These are phyloP conservation scores for Acridotheres tristis DNA, from an alignment of 2,797 vertebrate genomes.

Conservation along the genomic window DNA sequence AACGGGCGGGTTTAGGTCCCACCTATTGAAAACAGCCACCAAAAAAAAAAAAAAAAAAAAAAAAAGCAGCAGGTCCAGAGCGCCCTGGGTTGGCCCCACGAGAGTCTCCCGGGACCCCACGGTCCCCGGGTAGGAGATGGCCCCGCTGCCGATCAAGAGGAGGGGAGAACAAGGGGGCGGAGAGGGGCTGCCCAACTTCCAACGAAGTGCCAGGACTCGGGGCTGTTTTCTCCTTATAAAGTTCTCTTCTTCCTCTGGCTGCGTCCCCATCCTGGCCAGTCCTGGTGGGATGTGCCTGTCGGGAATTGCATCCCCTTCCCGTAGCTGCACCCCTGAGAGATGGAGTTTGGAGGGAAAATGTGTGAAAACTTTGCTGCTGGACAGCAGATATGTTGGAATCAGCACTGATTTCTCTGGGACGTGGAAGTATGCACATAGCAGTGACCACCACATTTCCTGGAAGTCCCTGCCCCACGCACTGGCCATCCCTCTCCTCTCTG, in stretches of 20 bases:
- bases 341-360: accelerated
- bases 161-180: not conserved
- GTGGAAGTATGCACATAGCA: accelerated
- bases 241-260: not conserved
- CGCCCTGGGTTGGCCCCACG: not conserved
- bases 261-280: not conserved
- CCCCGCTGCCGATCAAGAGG: not conserved
- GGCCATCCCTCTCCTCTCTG: not conserved
- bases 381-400: not conserved
- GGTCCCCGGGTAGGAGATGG: not conserved
- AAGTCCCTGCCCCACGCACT: accelerated
- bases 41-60: not conserved
- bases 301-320: not conserved
- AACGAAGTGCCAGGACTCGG: not conserved
- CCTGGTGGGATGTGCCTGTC: not conserved
- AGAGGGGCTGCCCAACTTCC: not conserved
- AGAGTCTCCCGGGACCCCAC: not conserved
- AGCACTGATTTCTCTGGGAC: not conserved
- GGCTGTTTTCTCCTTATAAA: constrained; percentile 57
- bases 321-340: not conserved
- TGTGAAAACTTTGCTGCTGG: not conserved
- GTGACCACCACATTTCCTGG: not conserved
- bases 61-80: not conserved
- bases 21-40: not conserved
- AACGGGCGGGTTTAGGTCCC: not conserved